A percentile compares a stretch with the other conserved stretches of the same genome.
Conservation (phyloP, 1,140 invertebrate species). For the Cyclargus thomasi region DNA sequence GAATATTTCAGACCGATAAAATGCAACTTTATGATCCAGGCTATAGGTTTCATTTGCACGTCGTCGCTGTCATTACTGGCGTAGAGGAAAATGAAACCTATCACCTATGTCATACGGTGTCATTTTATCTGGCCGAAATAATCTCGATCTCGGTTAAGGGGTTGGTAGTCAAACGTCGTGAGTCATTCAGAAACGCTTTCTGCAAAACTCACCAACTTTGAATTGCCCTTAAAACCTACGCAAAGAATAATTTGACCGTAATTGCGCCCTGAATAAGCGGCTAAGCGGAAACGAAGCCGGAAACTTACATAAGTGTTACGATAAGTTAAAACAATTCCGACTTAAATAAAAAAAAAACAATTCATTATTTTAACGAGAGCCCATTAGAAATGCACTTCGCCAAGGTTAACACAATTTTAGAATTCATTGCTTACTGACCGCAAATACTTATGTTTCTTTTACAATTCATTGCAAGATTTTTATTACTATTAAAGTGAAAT, state of each 20-base stretch:
- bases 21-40: no score
- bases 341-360: not conserved
- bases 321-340: constrained; percentile 7
- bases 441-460: no score
- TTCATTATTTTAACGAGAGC: not conserved
- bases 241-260: not conserved
- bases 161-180: not conserved
- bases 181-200: not conserved
- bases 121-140: no score
- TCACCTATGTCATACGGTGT: no score
- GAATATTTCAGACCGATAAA: no score
- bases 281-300: constrained; percentile 7
- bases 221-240: not conserved
- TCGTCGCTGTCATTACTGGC: no score
- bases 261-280: not conserved
- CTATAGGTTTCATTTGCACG: no score
- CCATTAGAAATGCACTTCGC: not conserved
- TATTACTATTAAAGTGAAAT: no score
- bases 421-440: no score
- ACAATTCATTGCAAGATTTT: no score
- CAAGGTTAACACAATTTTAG: not conserved
- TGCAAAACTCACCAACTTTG: not conserved
- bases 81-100: no score
- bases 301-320: constrained; percentile 5
- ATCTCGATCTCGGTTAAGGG: no score